A percentile compares a stretch with the other conserved stretches of the same genome.
These are phyloP conservation scores for Carpatolechia fugitivella DNA, from an alignment of 2,888 invertebrate species.

Conservation along the genomic window DNA sequence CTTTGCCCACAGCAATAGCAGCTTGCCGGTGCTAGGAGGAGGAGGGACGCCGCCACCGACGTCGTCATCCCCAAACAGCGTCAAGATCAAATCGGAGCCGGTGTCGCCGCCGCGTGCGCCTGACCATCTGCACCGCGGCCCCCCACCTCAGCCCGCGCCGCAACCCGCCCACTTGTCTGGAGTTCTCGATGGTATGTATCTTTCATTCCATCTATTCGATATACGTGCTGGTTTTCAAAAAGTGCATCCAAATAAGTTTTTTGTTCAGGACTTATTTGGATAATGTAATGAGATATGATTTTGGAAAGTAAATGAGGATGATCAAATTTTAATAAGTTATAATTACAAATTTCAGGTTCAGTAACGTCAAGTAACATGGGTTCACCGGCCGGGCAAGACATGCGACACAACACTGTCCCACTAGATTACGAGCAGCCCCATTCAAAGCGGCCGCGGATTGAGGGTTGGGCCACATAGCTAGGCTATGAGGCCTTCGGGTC, in stretches of 20 bases:
- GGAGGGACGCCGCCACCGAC: slow-evolving; percentile 83
- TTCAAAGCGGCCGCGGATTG: slow-evolving; percentile 92
- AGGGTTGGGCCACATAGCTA: slow-evolving; percentile 95
- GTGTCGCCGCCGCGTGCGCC: slow-evolving; percentile 94
- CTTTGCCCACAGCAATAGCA: slow-evolving; percentile 57
- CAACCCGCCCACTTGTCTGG: slow-evolving; percentile 71
- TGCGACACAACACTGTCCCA: slow-evolving; percentile 65
- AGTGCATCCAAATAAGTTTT: no score
- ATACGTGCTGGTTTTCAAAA: no score
- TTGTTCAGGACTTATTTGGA: no score
- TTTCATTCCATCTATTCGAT: no score
- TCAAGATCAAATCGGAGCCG: slow-evolving; percentile 97
- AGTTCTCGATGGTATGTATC: slow-evolving; percentile 63
- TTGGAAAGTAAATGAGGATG: no score
- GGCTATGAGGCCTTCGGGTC: slow-evolving; percentile 73
- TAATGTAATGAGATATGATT: no score
- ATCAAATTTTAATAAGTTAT: neutral
- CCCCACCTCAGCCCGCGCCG: slow-evolving; percentile 64
- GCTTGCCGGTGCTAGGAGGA: slow-evolving; percentile 89
- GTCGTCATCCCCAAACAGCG: slow-evolving; percentile 88
- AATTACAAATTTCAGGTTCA: slow-evolving; percentile 79
- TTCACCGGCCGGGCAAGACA: slow-evolving; percentile 82
- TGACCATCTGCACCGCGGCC: slow-evolving; percentile 81
- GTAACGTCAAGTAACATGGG: slow-evolving; percentile 91
- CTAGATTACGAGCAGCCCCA: slow-evolving; percentile 80